Base-by-base conservation (phyloP, 2,797 vertebrate species). In the Crenichthys baileyi region DNA sequence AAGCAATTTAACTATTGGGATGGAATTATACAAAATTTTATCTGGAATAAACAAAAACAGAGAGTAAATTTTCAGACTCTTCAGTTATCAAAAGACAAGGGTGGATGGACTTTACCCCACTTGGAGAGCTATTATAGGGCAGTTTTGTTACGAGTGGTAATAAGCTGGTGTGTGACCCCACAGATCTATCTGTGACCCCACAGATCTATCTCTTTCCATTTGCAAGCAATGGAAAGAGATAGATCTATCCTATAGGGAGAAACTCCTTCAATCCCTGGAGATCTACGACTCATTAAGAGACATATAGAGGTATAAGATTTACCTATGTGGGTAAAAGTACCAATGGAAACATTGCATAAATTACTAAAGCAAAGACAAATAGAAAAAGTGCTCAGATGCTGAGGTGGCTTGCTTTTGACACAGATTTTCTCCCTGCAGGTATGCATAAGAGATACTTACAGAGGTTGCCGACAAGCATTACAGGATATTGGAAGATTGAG, bases 151-250 rank as follows among this genome's bases (percentile, higher is more conserved):
- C 0, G 15, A 41, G 24, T 55, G 36, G 0, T 46, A 2, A 29
- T 31, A 44, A 36, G 50, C 7, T 76, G 63, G 31, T 44, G 39
- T 31, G 75, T 31, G 31, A 31, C 31, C 31, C 31, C 31, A 31
- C 31, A n/a, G n/a, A n/a, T n/a, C n/a, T n/a, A n/a, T n/a, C n/a
- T n/a, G n/a, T n/a, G n/a, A n/a, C n/a, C n/a, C n/a, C n/a, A n/a
- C n/a, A n/a, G n/a, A n/a, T n/a, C n/a, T n/a, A n/a, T n/a, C n/a
- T n/a, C n/a, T n/a, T n/a, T n/a, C n/a, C n/a, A n/a, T n/a, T n/a
- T n/a, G n/a, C 31, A 70, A 12, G 16, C 50, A 15, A 70, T 76
- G 75, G 75, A 77, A 56, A 13, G 65, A 58, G n/a, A 58, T 11
- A 15, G 50, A 56, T 11, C 22, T 18, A 9, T 22, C 50, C 3